Base-by-base conservation (phyloP, 1,140 invertebrate genomes). In the Meloidogyne chitwoodi region DNA sequence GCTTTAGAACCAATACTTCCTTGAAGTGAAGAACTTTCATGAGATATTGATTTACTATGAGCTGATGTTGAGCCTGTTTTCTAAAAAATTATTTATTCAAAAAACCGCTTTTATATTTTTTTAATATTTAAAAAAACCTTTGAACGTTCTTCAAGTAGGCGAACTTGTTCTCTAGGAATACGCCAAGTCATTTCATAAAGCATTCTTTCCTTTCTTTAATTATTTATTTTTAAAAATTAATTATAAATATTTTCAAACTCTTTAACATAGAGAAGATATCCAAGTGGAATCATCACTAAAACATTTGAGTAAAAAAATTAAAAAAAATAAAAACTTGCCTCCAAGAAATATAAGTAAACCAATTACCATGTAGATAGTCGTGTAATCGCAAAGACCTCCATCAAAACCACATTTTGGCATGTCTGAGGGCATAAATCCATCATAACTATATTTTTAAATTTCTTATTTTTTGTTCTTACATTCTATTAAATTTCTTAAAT, bases 141-240 rank as follows among this genome's bases (percentile, higher is more conserved):
- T 29, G 56, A 61, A 63, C 16, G 71, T 27, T 73, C 56, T 38
- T 73, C 82, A 11, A 87, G 41, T 6, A 86, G 29, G 27, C 81
- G 75, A 27, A 86, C 78, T 41, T 80, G 78, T n/a, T 86, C 85
- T 56, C 85, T 67, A 0, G 85, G 83, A 34, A 86, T 83, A 19
- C 85, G 73, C 85, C 85, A 86, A 22, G 84, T 87, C 85, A 86
- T 86, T 38, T 86, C 84, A 68, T 86, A 86, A n/a, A 86, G 69
- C 68, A 81, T 68, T 34, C 85, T 26, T 61, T 86, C 84, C 71
- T 87, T 73, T 29, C 48, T 56, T 14, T 63, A 63, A 44, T 6
- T 12, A 34, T 12, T 11, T 19, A 27, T 12, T 2, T 26, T 62
- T 24, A 41, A 70, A 16, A 34, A 27, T 5, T 19, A 24, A 12